Evolutionary conservation across 2,113 vertebrate genomes (phyloP).

Genomic region (Trichechus manatus): DNA sequence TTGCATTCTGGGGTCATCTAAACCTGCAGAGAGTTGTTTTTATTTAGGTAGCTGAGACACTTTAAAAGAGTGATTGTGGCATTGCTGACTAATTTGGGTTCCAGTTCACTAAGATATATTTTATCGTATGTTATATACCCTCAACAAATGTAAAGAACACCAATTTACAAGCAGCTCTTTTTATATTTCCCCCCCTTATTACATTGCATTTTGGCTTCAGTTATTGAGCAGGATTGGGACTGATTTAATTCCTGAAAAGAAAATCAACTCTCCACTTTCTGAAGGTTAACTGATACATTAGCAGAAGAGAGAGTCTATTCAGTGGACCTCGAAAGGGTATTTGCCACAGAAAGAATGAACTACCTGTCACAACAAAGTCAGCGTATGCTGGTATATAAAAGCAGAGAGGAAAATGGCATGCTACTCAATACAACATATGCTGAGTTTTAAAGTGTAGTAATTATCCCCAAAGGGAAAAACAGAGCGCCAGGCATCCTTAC

Average conservation of each 20-base stretch:
- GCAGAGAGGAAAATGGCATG: background rate
- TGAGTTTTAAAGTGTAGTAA: background rate
- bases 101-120: slow-evolving; percentile 55
- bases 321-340: background rate
- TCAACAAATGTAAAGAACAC: slow-evolving; percentile 70
- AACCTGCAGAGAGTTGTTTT: background rate
- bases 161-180: slow-evolving; percentile 64
- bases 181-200: slow-evolving; percentile 7
- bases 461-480: background rate
- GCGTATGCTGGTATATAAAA: background rate
- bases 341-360: background rate
- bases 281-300: slow-evolving; percentile 73
- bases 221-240: slow-evolving; percentile 34
- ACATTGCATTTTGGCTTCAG: slow-evolving; percentile 17
- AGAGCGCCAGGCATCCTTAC: background rate
- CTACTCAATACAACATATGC: background rate
- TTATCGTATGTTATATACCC: slow-evolving; percentile 21
- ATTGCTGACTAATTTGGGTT: slow-evolving; percentile 46
- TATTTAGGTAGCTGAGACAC: background rate
- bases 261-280: slow-evolving; percentile 49
- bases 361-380: background rate
- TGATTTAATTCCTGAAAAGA: slow-evolving; percentile 69
- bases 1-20: background rate
- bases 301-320: slow-evolving; percentile 44
- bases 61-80: slow-evolving; percentile 42